Evolutionary conservation across 2,888 invertebrate genomes (phyloP), one percentile per base, ranked within the genome.

Genomic region (Euspilapteryx auroguttella): DNA sequence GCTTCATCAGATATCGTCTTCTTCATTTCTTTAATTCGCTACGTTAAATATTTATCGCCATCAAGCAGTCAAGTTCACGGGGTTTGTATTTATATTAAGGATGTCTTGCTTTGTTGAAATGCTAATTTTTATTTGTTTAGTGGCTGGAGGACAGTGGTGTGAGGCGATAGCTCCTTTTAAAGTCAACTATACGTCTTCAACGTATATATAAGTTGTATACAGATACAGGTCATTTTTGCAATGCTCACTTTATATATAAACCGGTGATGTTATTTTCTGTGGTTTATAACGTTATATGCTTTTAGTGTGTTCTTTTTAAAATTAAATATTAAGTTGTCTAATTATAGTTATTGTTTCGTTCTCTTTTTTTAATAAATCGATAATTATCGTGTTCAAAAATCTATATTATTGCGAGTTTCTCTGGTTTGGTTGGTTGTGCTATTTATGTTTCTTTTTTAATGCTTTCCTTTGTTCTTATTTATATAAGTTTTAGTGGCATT

Each of bases 401-500:
- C 54, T 47, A 49, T 13, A 63, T 42, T 45, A 48, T 59, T 62
- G 59, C 55, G 64, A 58, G 61, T 68, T 68, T 71, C 54, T 61
- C 47, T 69, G 66, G 66, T 64, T 41, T 62, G 65, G 66, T 45
- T 52, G 57, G 47, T 65, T 68, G 75, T 73, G 73, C 71, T 68
- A 65, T 69, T 51, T 41, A 46, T 47, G 51, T 47, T 47, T 30
- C 32, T 39, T 39, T 23, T 32, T 37, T 32, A 28, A 26, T 32
- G 32, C 32, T 40, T 24, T 12, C 25, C 23, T 27, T 29, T 24
- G 12, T 32, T 17, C n/a, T n/a, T n/a, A n/a, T n/a, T n/a, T n/a
- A n/a, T n/a, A n/a, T n/a, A n/a, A n/a, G n/a, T n/a, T n/a, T n/a
- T n/a, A n/a, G n/a, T n/a, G 13, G 12, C 12, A 29, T 11, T 8